phyloP scores from a whole-genome alignment of 2,888 invertebrate genomes.

The Thera britannica region DNA sequence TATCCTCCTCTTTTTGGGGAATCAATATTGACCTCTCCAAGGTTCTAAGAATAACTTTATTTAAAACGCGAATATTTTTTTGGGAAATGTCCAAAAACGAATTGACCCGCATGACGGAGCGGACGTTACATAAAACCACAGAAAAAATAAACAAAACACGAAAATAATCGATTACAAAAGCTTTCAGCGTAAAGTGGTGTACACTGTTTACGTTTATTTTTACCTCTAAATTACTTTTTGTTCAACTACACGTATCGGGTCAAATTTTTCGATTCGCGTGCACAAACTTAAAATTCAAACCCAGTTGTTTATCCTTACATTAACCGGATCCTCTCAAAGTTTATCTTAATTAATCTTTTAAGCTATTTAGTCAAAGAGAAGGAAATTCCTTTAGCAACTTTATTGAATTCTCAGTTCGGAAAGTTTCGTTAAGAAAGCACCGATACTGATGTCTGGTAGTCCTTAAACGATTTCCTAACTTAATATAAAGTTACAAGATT shows the following conservation, averaged over 20 bases:
- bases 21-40: no score
- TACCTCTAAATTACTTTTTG: constrained; percentile 2
- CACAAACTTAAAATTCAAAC: constrained; percentile 50
- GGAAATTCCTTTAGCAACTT: constrained; percentile 76
- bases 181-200: constrained; percentile 6
- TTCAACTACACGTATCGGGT: constrained; percentile 8
- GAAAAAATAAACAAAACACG: no score
- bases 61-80: no score
- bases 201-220: constrained; percentile 8
- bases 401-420: constrained; percentile 78
- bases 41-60: no score
- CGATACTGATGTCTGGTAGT: constrained; percentile 73
- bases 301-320: constrained; percentile 64
- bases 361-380: constrained; percentile 81
- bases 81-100: no score
- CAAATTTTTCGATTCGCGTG: constrained; percentile 16
- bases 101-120: no score
- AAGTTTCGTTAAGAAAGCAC: constrained; percentile 78
- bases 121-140: no score
- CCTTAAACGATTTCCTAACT: constrained; percentile 73
- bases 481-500: constrained; percentile 74
- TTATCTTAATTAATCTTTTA: constrained; percentile 79
- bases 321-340: constrained; percentile 67
- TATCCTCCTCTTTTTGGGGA: no score
- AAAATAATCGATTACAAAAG: constrained; percentile 1